Evolutionary conservation across 2,888 invertebrate species (phyloP), one percentile per base, ranked within the genome.

Genomic region (Ceratothoa steindachneri): DNA sequence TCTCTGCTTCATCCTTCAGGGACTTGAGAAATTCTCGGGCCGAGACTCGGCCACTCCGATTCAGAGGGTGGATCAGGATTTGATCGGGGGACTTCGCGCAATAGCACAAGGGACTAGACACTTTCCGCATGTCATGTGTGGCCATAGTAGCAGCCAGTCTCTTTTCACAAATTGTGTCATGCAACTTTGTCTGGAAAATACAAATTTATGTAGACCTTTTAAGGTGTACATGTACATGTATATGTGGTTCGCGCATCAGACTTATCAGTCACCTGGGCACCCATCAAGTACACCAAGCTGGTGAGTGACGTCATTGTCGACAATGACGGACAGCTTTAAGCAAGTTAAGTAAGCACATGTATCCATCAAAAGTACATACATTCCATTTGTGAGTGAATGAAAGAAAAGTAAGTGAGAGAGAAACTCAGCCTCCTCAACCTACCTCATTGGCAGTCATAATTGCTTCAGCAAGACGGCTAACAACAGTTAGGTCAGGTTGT

Each of bases 101-200:
- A 60, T 68, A 77, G 19, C 41, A 31, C 65, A 77, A 15, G 7
- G 77, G 77, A n/a, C 71, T 52, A 28, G 41, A 30, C 76, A 93
- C 85, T 81, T 89, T 88, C 53, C 85, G 86, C 79, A 91, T 84
- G 83, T 93, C 93, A 84, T 94, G 94, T 0, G 93, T 93, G 1
- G 93, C 93, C 74, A 93, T 90, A 0, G 93, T 93, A 0, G 92
- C 91, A 0, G 87, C 85, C 81, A 90, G 90, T 81, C 93, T 86
- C 82, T 92, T 92, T 71, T 90, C 89, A 83, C 93, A 93, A 9
- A 92, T 85, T 0, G 88, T 88, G 78, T 91, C 91, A 81, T 91
- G 91, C 30, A 91, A 84, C 83, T 89, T 91, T 0, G 91, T 92
- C 86, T 93, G 81, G 51, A 24, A 24, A 69, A 52, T n/a, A 31